phyloP scores from a whole-genome alignment of 2,797 vertebrate species.

The Bovichtus diacanthus region DNA sequence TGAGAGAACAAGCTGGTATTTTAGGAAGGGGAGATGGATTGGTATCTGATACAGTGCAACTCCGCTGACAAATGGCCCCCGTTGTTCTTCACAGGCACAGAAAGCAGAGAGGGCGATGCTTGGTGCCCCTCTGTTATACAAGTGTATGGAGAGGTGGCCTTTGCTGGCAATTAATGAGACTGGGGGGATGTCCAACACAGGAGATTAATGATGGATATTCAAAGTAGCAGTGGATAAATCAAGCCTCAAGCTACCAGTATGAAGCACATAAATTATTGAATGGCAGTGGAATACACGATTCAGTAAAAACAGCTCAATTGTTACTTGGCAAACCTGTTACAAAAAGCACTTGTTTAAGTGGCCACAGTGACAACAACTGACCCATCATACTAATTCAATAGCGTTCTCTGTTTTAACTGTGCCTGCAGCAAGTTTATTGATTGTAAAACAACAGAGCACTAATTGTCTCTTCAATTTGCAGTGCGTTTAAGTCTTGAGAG shows the following conservation, averaged over 20 bases:
- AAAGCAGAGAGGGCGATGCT: conserved; percentile 19
- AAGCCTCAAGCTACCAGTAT: conserved; percentile 35
- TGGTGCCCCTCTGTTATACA: conserved; percentile 11
- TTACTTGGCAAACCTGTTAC: conserved; percentile 46
- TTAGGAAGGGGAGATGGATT: conserved; percentile 59
- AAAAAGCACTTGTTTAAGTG: conserved; percentile 43
- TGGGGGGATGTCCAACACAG: conserved; percentile 34
- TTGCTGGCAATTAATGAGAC: conserved; percentile 65
- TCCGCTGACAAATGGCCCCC: conserved; percentile 48
- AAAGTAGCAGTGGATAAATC: conserved; percentile 54
- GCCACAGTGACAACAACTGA: conserved; percentile 48
- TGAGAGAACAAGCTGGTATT: conserved; percentile 34
- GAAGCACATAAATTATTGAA: conserved; percentile 38
- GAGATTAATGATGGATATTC: conserved; percentile 65
- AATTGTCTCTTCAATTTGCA: conserved; percentile 78
- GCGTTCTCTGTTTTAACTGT: conserved; percentile 42
- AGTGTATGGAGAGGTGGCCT: conserved; percentile 28
- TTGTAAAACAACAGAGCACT: conserved; percentile 74
- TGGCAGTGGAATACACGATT: conserved; percentile 11
- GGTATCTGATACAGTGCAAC: conserved; percentile 53
- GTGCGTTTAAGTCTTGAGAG: conserved; percentile 73
- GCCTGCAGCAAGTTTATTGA: conserved; percentile 73
- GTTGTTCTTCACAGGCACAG: conserved; percentile 43
- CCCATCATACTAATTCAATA: conserved; percentile 60
- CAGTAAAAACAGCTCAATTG: conserved; percentile 45